phyloP scores from a whole-genome alignment of 2,797 vertebrate species.

The Amphiprion clarkii region DNA sequence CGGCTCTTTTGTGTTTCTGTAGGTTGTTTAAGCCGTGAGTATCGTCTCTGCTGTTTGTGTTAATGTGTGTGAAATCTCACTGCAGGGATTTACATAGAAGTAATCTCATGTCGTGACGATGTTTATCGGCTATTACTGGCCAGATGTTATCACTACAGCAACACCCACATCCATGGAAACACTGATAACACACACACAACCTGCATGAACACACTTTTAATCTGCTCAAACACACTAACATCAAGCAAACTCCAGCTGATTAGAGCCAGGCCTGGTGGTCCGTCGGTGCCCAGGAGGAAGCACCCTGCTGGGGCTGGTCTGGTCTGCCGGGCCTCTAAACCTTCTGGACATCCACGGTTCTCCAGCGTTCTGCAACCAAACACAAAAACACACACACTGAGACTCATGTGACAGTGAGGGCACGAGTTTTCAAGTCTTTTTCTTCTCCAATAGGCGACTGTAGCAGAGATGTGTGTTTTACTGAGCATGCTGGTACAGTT shows the following conservation, averaged over 20 bases:
- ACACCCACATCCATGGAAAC: slow-evolving; percentile 35
- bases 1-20: slow-evolving; percentile 36
- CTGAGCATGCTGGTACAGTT: slow-evolving; percentile 14
- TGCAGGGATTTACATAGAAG: not conserved
- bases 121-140: slow-evolving; percentile 23
- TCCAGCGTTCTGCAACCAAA: slow-evolving; percentile 37
- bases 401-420: slow-evolving; percentile 27
- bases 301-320: slow-evolving; percentile 57
- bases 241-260: not conserved
- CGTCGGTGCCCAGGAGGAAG: slow-evolving; percentile 59
- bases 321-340: slow-evolving; percentile 20
- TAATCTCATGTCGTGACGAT: slow-evolving; percentile 12
- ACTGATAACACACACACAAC: slow-evolving; percentile 20
- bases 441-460: not conserved
- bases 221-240: not conserved
- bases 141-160: slow-evolving; percentile 33
- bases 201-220: slow-evolving; percentile 10
- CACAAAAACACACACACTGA: slow-evolving; percentile 6
- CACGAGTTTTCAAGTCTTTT: not conserved
- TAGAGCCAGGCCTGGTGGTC: slow-evolving; percentile 34
- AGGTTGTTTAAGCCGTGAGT: slow-evolving; percentile 79
- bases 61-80: slow-evolving; percentile 7
- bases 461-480: slow-evolving; percentile 9
- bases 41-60: slow-evolving; percentile 24
- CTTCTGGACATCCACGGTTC: slow-evolving; percentile 43